phyloP scores from a whole-genome alignment of 1,140 invertebrate genomes.

The Lepidurus couesii region DNA sequence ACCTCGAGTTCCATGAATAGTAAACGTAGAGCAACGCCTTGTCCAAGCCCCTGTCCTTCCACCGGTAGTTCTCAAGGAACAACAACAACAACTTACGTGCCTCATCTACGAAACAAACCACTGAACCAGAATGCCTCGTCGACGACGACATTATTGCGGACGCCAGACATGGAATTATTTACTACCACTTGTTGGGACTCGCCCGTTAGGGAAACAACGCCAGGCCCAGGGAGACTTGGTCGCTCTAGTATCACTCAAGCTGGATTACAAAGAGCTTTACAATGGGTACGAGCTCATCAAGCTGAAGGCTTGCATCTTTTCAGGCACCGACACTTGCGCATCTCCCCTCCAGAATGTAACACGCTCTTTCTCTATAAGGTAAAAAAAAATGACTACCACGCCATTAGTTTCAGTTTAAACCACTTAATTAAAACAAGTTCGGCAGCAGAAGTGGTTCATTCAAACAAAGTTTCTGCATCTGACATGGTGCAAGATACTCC shows the following conservation, averaged over 20 bases:
- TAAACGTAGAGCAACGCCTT: neutral
- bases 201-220: constrained; percentile 23
- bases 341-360: constrained; percentile 64
- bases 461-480: too few relatives aligned
- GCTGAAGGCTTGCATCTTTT: constrained; percentile 42
- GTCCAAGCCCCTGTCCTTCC: neutral
- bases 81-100: neutral
- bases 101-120: neutral
- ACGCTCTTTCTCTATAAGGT: constrained; percentile 69
- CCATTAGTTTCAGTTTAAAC: neutral
- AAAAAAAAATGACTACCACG: constrained; percentile 35
- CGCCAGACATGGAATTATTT: neutral
- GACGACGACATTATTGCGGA: neutral
- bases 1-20: neutral
- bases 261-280: constrained; percentile 31
- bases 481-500: too few relatives aligned
- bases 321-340: constrained; percentile 65
- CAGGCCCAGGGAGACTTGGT: neutral
- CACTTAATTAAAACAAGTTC: neutral
- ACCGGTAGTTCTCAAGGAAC: neutral
- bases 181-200: constrained; percentile 32
- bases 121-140: neutral
- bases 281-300: constrained; percentile 20
- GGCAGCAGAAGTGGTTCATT: too few relatives aligned
- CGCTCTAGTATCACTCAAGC: constrained; percentile 24